These are phyloP conservation scores for Invenusta paracnida DNA, from an alignment of 2,888 invertebrate species.

Conservation along the genomic window DNA sequence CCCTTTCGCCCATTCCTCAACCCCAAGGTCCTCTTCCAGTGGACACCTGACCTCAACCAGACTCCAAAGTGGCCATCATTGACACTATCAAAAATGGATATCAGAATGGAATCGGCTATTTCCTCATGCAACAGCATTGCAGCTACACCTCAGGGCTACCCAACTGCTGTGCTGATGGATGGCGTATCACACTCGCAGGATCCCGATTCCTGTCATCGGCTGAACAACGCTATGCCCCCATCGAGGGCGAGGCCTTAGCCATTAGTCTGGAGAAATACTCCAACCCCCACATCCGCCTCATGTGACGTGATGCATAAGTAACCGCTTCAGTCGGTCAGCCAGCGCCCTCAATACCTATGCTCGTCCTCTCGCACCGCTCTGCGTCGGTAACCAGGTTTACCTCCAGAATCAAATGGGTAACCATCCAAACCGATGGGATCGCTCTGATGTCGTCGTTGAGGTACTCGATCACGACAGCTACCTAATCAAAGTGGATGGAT, in stretches of 20 bases:
- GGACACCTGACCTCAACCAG: background rate
- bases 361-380: background rate
- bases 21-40: background rate
- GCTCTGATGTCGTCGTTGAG: background rate
- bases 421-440: slow-evolving; percentile 4
- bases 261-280: background rate
- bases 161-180: background rate
- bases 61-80: background rate
- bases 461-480: background rate
- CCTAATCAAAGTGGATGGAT: background rate
- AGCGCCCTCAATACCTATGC: background rate
- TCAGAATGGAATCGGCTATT: background rate
- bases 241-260: background rate
- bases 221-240: too few relatives aligned
- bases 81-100: background rate
- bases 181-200: background rate
- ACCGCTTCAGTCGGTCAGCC: background rate
- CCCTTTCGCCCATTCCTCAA: background rate
- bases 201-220: too few relatives aligned
- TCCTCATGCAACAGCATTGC: background rate
- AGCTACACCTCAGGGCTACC: background rate
- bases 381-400: background rate
- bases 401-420: background rate
- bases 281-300: background rate
- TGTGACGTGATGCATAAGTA: background rate